Base-by-base conservation (phyloP, 2,797 vertebrate species). In the Phyllotis vaccarum region DNA sequence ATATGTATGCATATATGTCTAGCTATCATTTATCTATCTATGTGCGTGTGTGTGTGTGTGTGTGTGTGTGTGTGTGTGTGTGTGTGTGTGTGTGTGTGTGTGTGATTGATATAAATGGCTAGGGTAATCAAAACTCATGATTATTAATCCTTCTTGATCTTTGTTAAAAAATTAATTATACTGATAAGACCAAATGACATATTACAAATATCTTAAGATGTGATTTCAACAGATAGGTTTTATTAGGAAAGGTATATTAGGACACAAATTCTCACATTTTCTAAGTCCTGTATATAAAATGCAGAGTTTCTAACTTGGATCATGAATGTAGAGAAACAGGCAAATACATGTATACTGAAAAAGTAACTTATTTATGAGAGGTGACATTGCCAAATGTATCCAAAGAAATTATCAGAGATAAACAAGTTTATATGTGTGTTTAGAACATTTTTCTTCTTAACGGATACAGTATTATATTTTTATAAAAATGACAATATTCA, bases 201-300 rank as follows among this genome's bases (percentile, higher is more conserved):
- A 29, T 17, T 6, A 52, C 24, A 83, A 93, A 86, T 3, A 52
- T 91, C 70, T 78, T 92, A 82, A 82, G 24, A 86, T 40, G 86
- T 34, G 5, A 22, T 85, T 86, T 89, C 52, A 87, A 86, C 0
- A 24, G 17, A 46, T 68, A 88, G 46, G 24, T 83, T 92, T 27
- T 82, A 58, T 93, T 86, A 80, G 49, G 68, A 93, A 86, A 94
- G 43, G 70, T 16, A 54, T 37, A 92, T 89, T 81, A 89, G 70
- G 22, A 82, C 37, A 82, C 43, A 92, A 9, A 86, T 66, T 76
- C 76, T 76, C 76, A 56, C 11, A 83, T 75, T 81, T 82, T 91
- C 19, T 91, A 22, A 85, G 11, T 60, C 24, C 82, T 37, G 3
- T 19, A 87, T 40, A 81, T 43, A 88, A 78, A 85, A 87, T 31